phyloP scores from a whole-genome alignment of 2,797 vertebrate species.

The Antennarius maculatus region DNA sequence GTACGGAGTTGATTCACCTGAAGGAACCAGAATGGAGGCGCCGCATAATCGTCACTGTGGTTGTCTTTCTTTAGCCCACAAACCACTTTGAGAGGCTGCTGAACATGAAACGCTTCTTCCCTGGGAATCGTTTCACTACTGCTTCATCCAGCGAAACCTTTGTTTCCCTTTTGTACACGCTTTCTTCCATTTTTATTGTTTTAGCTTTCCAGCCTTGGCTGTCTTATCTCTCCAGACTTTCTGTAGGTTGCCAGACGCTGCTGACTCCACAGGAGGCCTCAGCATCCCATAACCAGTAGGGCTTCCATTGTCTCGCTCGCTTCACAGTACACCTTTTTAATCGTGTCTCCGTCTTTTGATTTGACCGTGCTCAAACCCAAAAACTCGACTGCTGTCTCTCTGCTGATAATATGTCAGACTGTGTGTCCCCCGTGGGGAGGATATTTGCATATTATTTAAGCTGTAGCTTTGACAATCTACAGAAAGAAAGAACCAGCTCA shows the following conservation, averaged over 20 bases:
- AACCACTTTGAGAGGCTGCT: slow-evolving; percentile 2
- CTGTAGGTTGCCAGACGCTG: slow-evolving; percentile 59
- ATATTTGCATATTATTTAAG: slow-evolving; percentile 80
- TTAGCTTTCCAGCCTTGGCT: slow-evolving; percentile 45
- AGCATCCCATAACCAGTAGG: slow-evolving; percentile 48
- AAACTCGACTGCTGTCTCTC: slow-evolving; percentile 72
- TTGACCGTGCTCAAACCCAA: slow-evolving; percentile 67
- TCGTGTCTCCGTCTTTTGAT: slow-evolving; percentile 73
- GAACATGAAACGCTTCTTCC: slow-evolving; percentile 36
- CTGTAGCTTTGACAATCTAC: slow-evolving; percentile 74
- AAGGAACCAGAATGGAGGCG: not conserved
- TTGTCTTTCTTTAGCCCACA: slow-evolving; percentile 1
- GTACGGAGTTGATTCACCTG: slow-evolving; percentile 1
- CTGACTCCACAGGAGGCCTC: slow-evolving; percentile 59
- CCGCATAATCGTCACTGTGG: not conserved
- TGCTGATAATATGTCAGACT: slow-evolving; percentile 79
- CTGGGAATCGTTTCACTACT: slow-evolving; percentile 30
- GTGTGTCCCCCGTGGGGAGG: slow-evolving; percentile 69
- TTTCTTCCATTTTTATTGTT: slow-evolving; percentile 62
- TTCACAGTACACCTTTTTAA: slow-evolving; percentile 71
- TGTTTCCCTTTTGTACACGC: slow-evolving; percentile 34
- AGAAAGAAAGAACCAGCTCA: slow-evolving; percentile 61
- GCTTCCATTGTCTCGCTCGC: slow-evolving; percentile 59
- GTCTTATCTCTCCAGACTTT: slow-evolving; percentile 56
- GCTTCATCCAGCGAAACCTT: slow-evolving; percentile 43